Evolutionary conservation across 2,888 invertebrate genomes (phyloP).

Genomic region (Nebria salina): DNA sequence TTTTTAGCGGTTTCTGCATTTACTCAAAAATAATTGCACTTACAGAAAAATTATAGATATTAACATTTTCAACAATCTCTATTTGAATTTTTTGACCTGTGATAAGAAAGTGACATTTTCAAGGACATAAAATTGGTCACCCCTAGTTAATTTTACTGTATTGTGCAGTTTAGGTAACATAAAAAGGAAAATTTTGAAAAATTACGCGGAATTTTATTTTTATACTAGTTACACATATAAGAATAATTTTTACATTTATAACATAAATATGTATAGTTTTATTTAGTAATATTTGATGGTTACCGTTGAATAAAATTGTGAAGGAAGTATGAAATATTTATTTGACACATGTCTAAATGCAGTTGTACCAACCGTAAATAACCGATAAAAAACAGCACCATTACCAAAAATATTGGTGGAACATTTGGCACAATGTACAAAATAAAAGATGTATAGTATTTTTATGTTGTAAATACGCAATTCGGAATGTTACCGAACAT

Average conservation of each 20-base stretch:
- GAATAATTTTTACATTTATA: background rate
- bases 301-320: background rate
- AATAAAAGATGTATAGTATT: background rate
- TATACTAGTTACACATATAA: background rate
- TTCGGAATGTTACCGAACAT: background rate
- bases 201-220: background rate
- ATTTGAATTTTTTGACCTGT: too few species aligned
- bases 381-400: conserved; percentile 3
- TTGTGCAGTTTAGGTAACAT: background rate
- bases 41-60: too few species aligned
- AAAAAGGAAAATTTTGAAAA: background rate
- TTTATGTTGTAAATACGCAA: background rate
- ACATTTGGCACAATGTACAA: conserved; percentile 3
- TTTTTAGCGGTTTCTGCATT: too few species aligned
- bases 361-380: background rate
- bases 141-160: background rate
- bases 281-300: background rate
- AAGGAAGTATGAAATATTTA: background rate
- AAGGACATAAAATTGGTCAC: background rate
- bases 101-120: background rate
- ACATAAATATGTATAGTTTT: background rate
- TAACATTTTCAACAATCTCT: too few species aligned
- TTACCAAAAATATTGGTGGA: background rate
- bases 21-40: too few species aligned
- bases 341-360: conserved; percentile 21